Evolutionary conservation across 2,113 vertebrate genomes (phyloP).

Genomic region (Varanus komodoensis): DNA sequence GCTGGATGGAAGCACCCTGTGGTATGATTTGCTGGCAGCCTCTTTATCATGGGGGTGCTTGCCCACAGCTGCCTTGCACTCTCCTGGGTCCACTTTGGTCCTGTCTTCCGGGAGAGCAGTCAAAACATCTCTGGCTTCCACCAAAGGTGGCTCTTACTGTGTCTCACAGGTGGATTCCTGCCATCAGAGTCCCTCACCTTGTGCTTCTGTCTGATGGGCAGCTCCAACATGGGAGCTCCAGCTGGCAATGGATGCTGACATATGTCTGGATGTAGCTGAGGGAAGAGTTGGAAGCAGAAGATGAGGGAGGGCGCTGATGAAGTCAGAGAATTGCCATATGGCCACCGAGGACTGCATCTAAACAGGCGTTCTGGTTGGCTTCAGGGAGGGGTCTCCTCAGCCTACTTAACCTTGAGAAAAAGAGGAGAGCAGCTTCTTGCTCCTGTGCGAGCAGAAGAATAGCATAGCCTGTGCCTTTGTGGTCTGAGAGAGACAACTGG

Average conservation of each 20-base stretch:
- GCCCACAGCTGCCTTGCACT: neutral
- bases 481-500: neutral
- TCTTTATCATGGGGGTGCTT: neutral
- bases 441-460: neutral
- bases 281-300: conserved; percentile 9
- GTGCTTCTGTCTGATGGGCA: neutral
- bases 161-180: neutral
- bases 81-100: neutral
- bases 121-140: neutral
- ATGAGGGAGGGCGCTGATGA: neutral
- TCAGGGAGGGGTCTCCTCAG: neutral
- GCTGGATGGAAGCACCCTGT: too few relatives aligned
- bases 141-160: neutral
- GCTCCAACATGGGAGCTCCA: neutral
- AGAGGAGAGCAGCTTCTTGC: neutral
- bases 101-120: neutral
- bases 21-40: neutral
- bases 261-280: conserved; percentile 10
- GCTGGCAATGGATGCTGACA: conserved; percentile 8
- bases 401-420: neutral
- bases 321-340: conserved; percentile 10
- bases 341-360: neutral
- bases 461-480: neutral
- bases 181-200: neutral
- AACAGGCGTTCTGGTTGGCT: neutral